Percentiles rank a stretch among this genome's conserved stretches.
Conservation (phyloP, 2,113 vertebrate genomes). For the Malaclemys terrapin region DNA sequence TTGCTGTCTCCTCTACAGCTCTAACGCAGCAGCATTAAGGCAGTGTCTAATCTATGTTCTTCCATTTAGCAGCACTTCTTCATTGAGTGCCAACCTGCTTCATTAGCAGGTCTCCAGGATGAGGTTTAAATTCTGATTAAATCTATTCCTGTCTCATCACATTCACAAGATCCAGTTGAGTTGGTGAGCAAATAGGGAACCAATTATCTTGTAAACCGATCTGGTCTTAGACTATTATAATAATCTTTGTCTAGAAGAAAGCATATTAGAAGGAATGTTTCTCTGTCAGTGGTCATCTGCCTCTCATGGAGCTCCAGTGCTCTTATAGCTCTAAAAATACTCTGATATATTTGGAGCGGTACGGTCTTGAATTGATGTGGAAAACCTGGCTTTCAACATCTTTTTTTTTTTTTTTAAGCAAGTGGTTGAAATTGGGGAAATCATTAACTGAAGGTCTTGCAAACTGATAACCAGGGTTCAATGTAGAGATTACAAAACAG, state of each 20-base stretch:
- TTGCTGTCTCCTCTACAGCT: not conserved
- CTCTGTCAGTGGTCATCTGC: not conserved
- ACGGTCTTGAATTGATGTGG: not conserved
- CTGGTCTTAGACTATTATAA: not conserved
- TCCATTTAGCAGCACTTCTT: not conserved
- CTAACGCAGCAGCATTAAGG: rapidly evolving
- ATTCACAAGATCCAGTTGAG: not conserved
- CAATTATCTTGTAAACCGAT: not conserved
- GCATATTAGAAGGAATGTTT: not conserved
- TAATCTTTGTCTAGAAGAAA: not conserved
- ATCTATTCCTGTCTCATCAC: not conserved
- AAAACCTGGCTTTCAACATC: not conserved
- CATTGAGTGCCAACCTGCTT: not conserved
- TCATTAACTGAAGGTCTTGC: not conserved
- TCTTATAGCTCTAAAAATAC: not conserved
- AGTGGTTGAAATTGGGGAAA: not conserved
- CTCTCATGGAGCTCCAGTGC: not conserved
- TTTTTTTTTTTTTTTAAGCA: not conserved
- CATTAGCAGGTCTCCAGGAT: not conserved
- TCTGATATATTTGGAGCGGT: not conserved
- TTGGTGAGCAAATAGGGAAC: not conserved
- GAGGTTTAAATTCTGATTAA: not conserved
- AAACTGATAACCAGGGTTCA: not conserved
- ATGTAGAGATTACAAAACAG: not conserved
- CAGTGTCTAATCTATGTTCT: not conserved